These are phyloP conservation scores for Tauraco erythrolophus DNA, from an alignment of 2,113 vertebrate species.

Conservation along the genomic window DNA sequence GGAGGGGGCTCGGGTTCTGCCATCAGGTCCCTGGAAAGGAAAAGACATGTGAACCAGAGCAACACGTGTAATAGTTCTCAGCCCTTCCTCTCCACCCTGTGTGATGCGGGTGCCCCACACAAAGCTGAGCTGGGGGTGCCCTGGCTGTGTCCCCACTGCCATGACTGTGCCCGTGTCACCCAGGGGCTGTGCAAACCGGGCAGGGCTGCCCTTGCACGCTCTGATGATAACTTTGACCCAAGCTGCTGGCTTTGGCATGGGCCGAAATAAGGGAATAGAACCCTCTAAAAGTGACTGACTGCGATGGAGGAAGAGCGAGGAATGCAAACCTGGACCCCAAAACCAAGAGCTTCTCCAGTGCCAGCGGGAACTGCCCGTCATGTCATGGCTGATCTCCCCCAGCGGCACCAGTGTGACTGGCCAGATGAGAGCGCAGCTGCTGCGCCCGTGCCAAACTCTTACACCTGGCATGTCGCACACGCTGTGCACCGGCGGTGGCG, in stretches of 20 bases:
- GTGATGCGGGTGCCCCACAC: fast-evolving
- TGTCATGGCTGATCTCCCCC: fast-evolving
- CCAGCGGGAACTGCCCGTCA: fast-evolving
- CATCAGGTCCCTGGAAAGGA: conserved; percentile 63
- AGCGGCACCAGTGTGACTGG: fast-evolving
- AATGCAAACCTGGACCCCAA: background rate
- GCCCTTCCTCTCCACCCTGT: background rate
- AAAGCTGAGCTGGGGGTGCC: background rate
- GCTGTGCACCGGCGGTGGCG: fast-evolving
- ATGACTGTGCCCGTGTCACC: background rate
- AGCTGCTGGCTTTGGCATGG: fast-evolving
- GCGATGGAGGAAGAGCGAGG: fast-evolving
- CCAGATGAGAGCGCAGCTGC: background rate
- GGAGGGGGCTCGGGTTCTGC: conserved; percentile 4
- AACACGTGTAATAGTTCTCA: background rate
- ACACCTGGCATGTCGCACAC: background rate
- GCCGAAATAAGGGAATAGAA: background rate
- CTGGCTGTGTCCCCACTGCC: fast-evolving
- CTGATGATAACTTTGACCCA: fast-evolving
- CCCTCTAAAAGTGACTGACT: background rate
- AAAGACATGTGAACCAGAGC: background rate
- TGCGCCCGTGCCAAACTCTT: background rate
- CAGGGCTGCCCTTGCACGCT: fast-evolving
- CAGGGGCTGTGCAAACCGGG: background rate
- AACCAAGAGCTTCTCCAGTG: fast-evolving